These are phyloP conservation scores for human DNA, from an alignment of 2,113 vertebrate species.

Conservation along the genomic window GRCh38 chrX:147691001-147691500, in stretches of 20 bases:
- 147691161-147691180: background rate
- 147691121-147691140: background rate
- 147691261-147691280: background rate
- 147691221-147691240: background rate
- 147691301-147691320: background rate
- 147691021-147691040: background rate
- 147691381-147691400: background rate
- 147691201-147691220: background rate
- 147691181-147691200: background rate
- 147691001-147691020: background rate
- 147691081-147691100: background rate
- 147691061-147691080: background rate
- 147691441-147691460: background rate
- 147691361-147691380: background rate
- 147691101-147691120: background rate
- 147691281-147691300: background rate
- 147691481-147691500: background rate
- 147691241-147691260: background rate
- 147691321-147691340: background rate
- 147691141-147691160: background rate
- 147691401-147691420: background rate
- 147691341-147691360: background rate
- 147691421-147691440: background rate
- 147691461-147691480: background rate
- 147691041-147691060: background rate